Conservation (phyloP, 2,113 vertebrate genomes). For the Pedionomus torquatus region DNA sequence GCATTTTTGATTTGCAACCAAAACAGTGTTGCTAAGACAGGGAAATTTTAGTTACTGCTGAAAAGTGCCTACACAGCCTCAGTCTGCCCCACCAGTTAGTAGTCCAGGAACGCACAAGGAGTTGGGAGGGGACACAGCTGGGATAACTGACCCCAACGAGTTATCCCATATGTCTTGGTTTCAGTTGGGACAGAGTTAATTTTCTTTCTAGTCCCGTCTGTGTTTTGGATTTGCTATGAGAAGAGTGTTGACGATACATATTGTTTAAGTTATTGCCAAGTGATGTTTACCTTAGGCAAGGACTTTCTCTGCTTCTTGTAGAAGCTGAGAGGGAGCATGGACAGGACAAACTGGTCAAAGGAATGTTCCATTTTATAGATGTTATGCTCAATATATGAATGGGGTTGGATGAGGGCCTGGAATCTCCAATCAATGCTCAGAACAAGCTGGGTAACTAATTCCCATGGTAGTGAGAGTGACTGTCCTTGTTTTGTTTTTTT, state of each 20-base stretch:
- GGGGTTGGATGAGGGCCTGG: not conserved
- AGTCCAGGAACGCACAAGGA: too few species aligned
- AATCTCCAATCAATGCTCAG: not conserved
- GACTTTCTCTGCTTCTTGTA: not conserved
- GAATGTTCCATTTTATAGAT: not conserved
- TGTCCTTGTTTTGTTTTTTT: not conserved
- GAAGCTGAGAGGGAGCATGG: not conserved
- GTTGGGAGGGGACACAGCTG: not conserved
- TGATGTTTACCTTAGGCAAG: not conserved
- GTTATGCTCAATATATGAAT: not conserved
- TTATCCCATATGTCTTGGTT: not conserved
- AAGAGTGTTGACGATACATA: not conserved
- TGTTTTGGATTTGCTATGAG: not conserved
- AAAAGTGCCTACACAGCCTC: not conserved
- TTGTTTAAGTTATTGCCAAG: not conserved
- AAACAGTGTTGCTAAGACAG: not conserved
- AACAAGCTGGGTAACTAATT: not conserved
- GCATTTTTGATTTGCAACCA: not conserved
- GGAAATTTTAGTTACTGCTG: not conserved
- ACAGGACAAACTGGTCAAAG: not conserved
- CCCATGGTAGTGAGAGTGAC: not conserved
- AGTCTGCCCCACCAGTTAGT: not conserved
- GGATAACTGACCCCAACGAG: not conserved
- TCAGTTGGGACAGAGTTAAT: not conserved
- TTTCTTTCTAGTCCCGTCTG: not conserved